Evolutionary conservation across 2,113 vertebrate species (phyloP).

Genomic region (Parus major): DNA sequence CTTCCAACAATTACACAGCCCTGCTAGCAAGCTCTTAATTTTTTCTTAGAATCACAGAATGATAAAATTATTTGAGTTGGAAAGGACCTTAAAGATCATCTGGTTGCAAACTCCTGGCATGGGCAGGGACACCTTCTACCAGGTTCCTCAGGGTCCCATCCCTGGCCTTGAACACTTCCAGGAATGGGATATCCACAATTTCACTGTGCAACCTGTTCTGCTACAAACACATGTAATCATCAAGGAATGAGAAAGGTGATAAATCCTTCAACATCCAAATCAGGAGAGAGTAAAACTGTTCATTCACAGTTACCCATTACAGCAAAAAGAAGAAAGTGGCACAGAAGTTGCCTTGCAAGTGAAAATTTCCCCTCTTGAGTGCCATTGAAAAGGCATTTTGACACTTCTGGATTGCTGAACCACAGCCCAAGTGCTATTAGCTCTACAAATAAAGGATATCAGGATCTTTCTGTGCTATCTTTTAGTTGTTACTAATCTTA

Average conservation of each 20-base stretch:
- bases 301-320: neutral
- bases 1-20: neutral
- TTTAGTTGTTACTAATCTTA: neutral
- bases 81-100: neutral
- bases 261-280: neutral
- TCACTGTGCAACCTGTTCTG: accelerated
- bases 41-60: neutral
- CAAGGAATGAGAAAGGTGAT: neutral
- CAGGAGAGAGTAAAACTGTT: neutral
- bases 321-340: neutral
- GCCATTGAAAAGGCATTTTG: neutral
- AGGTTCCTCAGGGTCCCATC: neutral
- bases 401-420: neutral
- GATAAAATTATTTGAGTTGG: neutral
- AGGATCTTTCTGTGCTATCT: neutral
- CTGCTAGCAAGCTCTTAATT: neutral
- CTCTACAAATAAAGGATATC: neutral
- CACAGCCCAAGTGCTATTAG: neutral
- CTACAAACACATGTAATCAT: neutral
- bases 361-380: neutral
- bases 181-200: neutral
- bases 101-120: neutral
- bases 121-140: neutral
- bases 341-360: neutral
- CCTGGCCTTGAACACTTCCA: neutral